Evolutionary conservation across 2,888 invertebrate species (phyloP).

Genomic region (Axea sp.): DNA sequence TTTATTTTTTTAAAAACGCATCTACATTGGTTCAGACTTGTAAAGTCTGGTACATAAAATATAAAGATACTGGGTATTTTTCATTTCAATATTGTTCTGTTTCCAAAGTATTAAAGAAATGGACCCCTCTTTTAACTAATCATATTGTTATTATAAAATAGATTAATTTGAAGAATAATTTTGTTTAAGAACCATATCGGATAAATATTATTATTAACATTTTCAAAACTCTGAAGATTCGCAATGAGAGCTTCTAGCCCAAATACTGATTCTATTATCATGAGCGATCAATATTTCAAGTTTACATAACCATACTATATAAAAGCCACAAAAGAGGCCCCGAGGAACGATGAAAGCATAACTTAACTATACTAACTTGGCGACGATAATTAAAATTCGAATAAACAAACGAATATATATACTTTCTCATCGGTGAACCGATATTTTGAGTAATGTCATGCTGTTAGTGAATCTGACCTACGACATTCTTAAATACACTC

Average conservation of each 20-base stretch:
- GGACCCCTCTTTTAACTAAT: too few relatives aligned
- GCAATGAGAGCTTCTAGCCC: constrained; percentile 4
- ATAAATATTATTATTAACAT: too few relatives aligned
- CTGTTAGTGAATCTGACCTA: constrained; percentile 73
- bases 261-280: neutral
- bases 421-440: neutral
- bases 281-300: constrained; percentile 10
- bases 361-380: neutral
- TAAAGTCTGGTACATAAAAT: too few relatives aligned
- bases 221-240: constrained; percentile 30
- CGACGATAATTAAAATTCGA: neutral
- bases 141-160: too few relatives aligned
- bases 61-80: too few relatives aligned
- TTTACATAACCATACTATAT: neutral
- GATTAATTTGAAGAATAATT: too few relatives aligned
- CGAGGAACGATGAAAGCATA: constrained; percentile 15
- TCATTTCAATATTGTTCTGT: too few relatives aligned
- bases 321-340: constrained; percentile 1
- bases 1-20: too few relatives aligned
- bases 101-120: too few relatives aligned
- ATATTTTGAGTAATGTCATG: constrained; percentile 74
- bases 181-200: too few relatives aligned
- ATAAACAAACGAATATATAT: neutral
- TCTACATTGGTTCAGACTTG: too few relatives aligned
- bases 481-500: constrained; percentile 17